A percentile compares a stretch with the other conserved stretches of the same genome.
Conservation (phyloP, 1,140 invertebrate genomes). For the Ptiloglossa arizonensis region DNA sequence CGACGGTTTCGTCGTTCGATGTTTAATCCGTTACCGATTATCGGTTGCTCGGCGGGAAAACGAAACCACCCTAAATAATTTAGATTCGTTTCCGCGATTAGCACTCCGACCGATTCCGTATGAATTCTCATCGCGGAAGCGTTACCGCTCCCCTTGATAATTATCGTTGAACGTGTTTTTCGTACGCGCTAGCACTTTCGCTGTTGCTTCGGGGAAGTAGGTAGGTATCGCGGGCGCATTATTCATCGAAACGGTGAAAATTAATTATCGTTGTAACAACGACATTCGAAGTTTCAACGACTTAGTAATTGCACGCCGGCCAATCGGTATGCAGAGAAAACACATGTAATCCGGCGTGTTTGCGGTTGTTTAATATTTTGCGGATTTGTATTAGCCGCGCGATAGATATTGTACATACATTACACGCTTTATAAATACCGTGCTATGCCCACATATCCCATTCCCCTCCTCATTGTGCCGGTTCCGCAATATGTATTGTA, state of each 20-base stretch:
- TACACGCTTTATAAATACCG: slow-evolving; percentile 13
- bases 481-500: not conserved
- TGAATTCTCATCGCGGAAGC: not conserved
- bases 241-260: slow-evolving; percentile 26
- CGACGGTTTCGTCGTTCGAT: not conserved
- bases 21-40: not conserved
- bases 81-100: not conserved
- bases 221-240: slow-evolving; percentile 8
- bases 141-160: not conserved
- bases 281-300: slow-evolving; percentile 29
- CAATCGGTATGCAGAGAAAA: not conserved
- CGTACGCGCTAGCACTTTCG: slow-evolving; percentile 2
- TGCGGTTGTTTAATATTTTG: slow-evolving; percentile 27
- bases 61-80: slow-evolving; percentile 8
- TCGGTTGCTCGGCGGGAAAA: not conserved
- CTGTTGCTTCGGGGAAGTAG: not conserved
- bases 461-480: too few species aligned
- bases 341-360: not conserved
- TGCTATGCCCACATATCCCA: too few species aligned
- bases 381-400: slow-evolving; percentile 24
- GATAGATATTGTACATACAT: slow-evolving; percentile 16
- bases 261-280: slow-evolving; percentile 41
- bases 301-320: slow-evolving; percentile 29
- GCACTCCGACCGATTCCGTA: not conserved
- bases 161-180: not conserved